phyloP scores from a whole-genome alignment of 37 sponge, comb jelly and placozoan species.

The Cladorhizidae sp. region DNA sequence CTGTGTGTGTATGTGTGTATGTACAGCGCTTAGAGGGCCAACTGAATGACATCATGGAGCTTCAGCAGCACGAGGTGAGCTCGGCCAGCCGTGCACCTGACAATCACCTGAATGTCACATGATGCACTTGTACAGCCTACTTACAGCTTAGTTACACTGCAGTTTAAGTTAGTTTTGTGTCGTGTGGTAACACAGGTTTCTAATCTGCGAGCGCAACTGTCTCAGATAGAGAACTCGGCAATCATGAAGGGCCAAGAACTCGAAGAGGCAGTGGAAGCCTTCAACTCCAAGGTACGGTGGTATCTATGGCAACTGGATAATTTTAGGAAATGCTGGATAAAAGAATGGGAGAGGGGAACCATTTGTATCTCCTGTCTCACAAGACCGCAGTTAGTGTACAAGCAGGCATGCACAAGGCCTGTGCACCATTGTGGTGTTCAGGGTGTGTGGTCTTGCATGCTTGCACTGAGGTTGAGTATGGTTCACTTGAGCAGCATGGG shows the following conservation, averaged over 20 bases:
- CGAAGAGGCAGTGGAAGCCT: constrained; percentile 44
- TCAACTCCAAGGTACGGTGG: constrained; percentile 36
- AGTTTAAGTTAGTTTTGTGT: neutral
- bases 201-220: constrained; percentile 40
- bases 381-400: too few relatives aligned
- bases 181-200: constrained; percentile 7
- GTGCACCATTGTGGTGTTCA: too few relatives aligned
- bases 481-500: too few relatives aligned
- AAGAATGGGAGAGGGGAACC: too few relatives aligned
- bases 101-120: neutral
- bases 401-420: too few relatives aligned
- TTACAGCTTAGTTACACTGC: too few relatives aligned
- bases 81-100: too few relatives aligned
- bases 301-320: constrained; percentile 4
- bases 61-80: constrained; percentile 57
- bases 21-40: constrained; percentile 46
- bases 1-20: too few relatives aligned
- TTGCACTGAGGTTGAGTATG: too few relatives aligned
- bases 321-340: too few relatives aligned
- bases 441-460: too few relatives aligned
- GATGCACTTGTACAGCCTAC: neutral
- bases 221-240: constrained; percentile 56
- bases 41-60: constrained; percentile 55
- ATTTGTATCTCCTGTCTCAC: too few relatives aligned
- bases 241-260: constrained; percentile 53